These are phyloP conservation scores for Frieseomelitta varia DNA, from an alignment of 1,140 invertebrate species.

Conservation along the genomic window DNA sequence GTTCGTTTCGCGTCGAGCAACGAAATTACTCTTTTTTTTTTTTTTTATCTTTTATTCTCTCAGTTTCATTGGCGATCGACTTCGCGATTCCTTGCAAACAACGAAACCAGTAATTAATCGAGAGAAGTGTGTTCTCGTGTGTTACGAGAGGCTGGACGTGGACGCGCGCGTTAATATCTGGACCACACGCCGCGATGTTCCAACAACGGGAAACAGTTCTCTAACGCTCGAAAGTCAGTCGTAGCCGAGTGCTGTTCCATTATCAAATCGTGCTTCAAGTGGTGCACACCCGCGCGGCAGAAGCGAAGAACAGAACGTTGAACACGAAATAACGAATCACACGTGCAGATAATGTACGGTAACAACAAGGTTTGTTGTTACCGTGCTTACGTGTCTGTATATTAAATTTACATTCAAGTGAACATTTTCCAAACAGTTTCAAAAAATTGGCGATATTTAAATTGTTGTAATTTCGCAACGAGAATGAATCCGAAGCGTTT, in stretches of 20 bases:
- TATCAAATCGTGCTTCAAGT: constrained; percentile 63
- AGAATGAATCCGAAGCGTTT: no score
- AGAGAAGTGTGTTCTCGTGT: neutral
- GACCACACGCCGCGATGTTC: constrained; percentile 10
- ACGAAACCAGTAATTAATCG: constrained; percentile 22
- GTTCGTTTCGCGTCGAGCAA: neutral
- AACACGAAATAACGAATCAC: neutral
- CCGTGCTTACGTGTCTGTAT: no score
- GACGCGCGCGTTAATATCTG: constrained; percentile 36
- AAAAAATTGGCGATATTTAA: no score
- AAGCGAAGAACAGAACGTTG: constrained; percentile 41
- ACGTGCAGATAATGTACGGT: neutral
- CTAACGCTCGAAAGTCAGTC: constrained; percentile 46
- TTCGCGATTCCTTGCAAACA: constrained; percentile 1
- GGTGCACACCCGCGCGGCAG: constrained; percentile 27
- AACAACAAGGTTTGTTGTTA: no score
- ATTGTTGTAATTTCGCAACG: no score
- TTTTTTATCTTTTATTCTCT: neutral
- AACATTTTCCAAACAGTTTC: no score
- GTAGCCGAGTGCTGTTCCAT: constrained; percentile 58
- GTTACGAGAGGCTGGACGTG: neutral
- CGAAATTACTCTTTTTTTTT: neutral
- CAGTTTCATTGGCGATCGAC: neutral
- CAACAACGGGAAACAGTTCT: constrained; percentile 39
- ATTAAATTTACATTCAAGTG: no score